These are phyloP conservation scores for Neolamprologus devosi DNA, from an alignment of 2,113 vertebrate genomes.

Conservation along the genomic window DNA sequence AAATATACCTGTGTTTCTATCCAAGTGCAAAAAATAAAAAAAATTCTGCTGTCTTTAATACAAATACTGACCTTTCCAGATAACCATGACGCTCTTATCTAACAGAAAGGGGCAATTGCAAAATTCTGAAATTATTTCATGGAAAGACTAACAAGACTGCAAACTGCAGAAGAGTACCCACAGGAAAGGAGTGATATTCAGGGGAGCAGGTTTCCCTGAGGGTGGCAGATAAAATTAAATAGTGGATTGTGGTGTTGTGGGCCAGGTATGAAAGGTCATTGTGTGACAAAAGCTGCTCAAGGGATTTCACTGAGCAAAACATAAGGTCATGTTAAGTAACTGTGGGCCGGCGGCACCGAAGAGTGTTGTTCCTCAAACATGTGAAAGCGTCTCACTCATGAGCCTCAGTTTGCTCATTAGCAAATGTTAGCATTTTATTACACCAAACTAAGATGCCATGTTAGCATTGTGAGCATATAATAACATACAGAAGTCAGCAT, in stretches of 20 bases:
- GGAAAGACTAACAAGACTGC: constrained; percentile 19
- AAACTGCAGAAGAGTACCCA: constrained; percentile 9
- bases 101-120: constrained; percentile 16
- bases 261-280: constrained; percentile 61
- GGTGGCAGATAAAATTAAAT: constrained; percentile 56
- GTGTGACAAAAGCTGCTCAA: constrained; percentile 49
- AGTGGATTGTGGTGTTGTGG: constrained; percentile 31
- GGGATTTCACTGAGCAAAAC: constrained; percentile 49
- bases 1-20: background rate
- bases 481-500: background rate
- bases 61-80: constrained; percentile 34
- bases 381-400: background rate
- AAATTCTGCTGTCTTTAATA: background rate
- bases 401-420: background rate
- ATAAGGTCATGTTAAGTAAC: constrained; percentile 58
- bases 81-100: background rate
- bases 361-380: constrained; percentile 20
- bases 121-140: constrained; percentile 18
- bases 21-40: background rate
- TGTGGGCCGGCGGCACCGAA: constrained; percentile 6
- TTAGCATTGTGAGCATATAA: background rate
- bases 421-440: background rate
- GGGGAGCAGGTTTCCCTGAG: constrained; percentile 27
- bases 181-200: constrained; percentile 50
- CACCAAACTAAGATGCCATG: background rate